phyloP scores from a whole-genome alignment of 2,113 vertebrate species.

The Thinocorus orbignyianus region DNA sequence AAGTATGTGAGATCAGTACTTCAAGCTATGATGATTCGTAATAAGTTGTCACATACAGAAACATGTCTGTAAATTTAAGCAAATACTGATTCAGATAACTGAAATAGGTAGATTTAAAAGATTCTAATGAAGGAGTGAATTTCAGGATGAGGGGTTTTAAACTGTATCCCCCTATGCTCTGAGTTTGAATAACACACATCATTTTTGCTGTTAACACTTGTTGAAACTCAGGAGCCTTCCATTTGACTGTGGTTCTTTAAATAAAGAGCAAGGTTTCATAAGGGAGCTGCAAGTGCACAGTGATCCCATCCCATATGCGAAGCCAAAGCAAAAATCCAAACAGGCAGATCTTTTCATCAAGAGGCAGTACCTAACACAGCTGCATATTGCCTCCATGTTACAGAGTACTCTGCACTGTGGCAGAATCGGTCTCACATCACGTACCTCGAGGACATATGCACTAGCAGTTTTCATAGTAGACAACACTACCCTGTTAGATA shows the following conservation, averaged over 20 bases:
- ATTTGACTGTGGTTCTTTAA: background rate
- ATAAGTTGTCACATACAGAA: background rate
- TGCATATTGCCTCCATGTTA: background rate
- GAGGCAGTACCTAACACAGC: background rate
- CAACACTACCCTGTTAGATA: background rate
- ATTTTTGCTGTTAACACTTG: background rate
- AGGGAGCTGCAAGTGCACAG: background rate
- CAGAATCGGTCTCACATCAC: background rate
- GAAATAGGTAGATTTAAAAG: background rate
- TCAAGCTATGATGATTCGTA: fast-evolving
- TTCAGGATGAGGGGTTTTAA: background rate
- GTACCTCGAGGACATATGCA: background rate
- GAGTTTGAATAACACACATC: background rate
- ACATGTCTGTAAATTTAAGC: background rate
- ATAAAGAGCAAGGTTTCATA: background rate
- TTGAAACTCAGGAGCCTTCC: background rate
- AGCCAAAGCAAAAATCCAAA: background rate
- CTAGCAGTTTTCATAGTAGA: background rate
- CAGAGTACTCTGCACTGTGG: background rate
- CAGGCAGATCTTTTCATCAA: background rate
- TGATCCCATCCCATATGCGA: background rate
- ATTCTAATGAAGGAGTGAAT: background rate
- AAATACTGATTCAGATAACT: background rate
- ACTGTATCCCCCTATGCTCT: background rate
- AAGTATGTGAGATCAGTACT: background rate